Evolutionary conservation across 2,888 invertebrate genomes (phyloP).

Genomic region (Macrosoma leucophasiata): DNA sequence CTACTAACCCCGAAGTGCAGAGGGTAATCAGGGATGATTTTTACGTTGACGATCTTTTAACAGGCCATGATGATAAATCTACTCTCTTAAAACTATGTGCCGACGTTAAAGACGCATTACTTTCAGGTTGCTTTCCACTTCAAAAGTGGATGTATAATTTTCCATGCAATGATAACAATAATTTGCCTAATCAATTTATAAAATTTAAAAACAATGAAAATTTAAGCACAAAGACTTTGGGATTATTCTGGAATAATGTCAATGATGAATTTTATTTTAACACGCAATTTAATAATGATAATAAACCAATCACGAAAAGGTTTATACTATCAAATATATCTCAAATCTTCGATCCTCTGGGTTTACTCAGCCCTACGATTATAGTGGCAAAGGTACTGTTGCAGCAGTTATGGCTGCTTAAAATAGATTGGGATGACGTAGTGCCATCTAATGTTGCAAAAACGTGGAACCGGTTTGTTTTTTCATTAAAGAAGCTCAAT

Average conservation of each 20-base stretch:
- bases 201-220: slow-evolving; percentile 8
- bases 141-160: slow-evolving; percentile 9
- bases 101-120: too few relatives aligned
- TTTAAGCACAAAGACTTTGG: slow-evolving; percentile 14
- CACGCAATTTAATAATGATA: slow-evolving; percentile 4
- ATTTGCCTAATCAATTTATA: slow-evolving; percentile 1
- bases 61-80: too few relatives aligned
- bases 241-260: slow-evolving; percentile 14
- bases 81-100: too few relatives aligned
- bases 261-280: slow-evolving; percentile 15
- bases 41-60: slow-evolving; percentile 28
- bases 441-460: background rate
- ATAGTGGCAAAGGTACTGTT: slow-evolving; percentile 23
- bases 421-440: slow-evolving; percentile 12
- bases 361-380: slow-evolving; percentile 20
- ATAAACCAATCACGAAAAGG: slow-evolving; percentile 9
- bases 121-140: background rate
- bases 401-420: slow-evolving; percentile 14
- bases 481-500: slow-evolving; percentile 2
- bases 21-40: slow-evolving; percentile 25
- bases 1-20: slow-evolving; percentile 22
- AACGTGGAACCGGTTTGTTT: slow-evolving; percentile 6
- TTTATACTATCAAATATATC: slow-evolving; percentile 20
- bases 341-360: slow-evolving; percentile 26
- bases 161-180: background rate